Percentiles rank a stretch among this genome's conserved stretches.
Evolutionary conservation across 1,140 invertebrate species (phyloP).

Genomic region (Anastrepha obliqua): DNA sequence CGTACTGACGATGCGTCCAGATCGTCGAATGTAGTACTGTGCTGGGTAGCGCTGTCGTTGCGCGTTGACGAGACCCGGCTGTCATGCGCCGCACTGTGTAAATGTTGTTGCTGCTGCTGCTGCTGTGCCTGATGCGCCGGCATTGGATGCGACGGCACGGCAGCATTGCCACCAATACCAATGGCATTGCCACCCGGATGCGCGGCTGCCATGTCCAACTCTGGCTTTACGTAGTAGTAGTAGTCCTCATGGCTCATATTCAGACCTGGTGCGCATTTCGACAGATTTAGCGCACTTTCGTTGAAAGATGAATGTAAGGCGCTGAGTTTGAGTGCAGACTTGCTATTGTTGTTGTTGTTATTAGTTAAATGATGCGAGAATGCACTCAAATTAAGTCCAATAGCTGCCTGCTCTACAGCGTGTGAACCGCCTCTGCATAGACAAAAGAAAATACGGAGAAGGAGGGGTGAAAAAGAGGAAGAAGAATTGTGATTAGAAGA

Average conservation of each 20-base stretch:
- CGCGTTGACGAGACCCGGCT: constrained; percentile 70
- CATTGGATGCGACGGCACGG: constrained; percentile 30
- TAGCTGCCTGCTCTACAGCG: constrained; percentile 61
- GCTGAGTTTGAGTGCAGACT: constrained; percentile 62
- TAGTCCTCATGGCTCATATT: constrained; percentile 65
- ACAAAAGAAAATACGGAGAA: constrained; percentile 33
- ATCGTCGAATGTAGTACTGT: constrained; percentile 63
- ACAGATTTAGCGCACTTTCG: constrained; percentile 68
- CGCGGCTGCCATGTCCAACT: constrained; percentile 66
- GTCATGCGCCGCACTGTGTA: constrained; percentile 60
- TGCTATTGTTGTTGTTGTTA: constrained; percentile 60
- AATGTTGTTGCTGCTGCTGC: constrained; percentile 53
- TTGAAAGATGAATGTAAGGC: constrained; percentile 62
- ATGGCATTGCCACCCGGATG: constrained; percentile 26
- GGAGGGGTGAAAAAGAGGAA: neutral
- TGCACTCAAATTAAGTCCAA: constrained; percentile 63
- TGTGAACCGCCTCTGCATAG: constrained; percentile 67
- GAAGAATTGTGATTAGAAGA: constrained; percentile 6
- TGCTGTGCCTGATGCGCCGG: constrained; percentile 65
- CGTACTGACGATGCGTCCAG: constrained; percentile 68
- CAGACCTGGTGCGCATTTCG: constrained; percentile 63
- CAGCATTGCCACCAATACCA: constrained; percentile 27
- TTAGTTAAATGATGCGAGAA: constrained; percentile 62
- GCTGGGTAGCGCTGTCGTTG: constrained; percentile 62
- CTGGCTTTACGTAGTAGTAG: constrained; percentile 68